A percentile compares a stretch with the other conserved stretches of the same genome.
These are phyloP conservation scores for Bagarius yarrelli DNA, from an alignment of 2,113 vertebrate species.

Conservation along the genomic window DNA sequence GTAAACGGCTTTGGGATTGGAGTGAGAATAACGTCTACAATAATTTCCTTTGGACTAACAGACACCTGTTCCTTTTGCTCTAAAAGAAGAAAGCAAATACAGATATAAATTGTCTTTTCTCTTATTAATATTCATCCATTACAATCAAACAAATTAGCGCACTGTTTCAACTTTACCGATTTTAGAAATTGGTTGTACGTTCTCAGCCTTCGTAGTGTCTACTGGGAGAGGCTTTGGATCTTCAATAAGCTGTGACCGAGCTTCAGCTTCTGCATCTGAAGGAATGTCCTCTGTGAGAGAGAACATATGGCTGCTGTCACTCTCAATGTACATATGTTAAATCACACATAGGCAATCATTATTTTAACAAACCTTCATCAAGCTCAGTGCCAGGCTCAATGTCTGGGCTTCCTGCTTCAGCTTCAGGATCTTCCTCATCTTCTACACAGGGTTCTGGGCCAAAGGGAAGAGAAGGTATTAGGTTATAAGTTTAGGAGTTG, in stretches of 20 bases:
- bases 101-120: background rate
- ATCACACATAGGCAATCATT: background rate
- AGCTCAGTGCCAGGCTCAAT: conserved; percentile 85
- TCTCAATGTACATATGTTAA: too few relatives aligned
- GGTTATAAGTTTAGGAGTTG: background rate
- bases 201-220: conserved; percentile 61
- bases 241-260: conserved; percentile 63
- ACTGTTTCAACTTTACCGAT: conserved; percentile 56
- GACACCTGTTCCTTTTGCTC: conserved; percentile 51
- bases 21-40: conserved; percentile 58
- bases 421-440: conserved; percentile 76
- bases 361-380: conserved; percentile 78
- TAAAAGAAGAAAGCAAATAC: conserved; percentile 44
- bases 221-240: conserved; percentile 51
- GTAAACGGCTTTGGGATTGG: conserved; percentile 53
- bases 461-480: conserved; percentile 15
- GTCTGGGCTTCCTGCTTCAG: conserved; percentile 82
- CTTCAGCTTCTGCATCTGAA: conserved; percentile 85
- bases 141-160: background rate
- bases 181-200: conserved; percentile 57
- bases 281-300: conserved; percentile 79
- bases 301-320: conserved; percentile 11
- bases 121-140: background rate
- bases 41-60: conserved; percentile 47
- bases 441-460: conserved; percentile 77